Conservation (phyloP, 2,888 invertebrate genomes). For the Apodemia hepburni region DNA sequence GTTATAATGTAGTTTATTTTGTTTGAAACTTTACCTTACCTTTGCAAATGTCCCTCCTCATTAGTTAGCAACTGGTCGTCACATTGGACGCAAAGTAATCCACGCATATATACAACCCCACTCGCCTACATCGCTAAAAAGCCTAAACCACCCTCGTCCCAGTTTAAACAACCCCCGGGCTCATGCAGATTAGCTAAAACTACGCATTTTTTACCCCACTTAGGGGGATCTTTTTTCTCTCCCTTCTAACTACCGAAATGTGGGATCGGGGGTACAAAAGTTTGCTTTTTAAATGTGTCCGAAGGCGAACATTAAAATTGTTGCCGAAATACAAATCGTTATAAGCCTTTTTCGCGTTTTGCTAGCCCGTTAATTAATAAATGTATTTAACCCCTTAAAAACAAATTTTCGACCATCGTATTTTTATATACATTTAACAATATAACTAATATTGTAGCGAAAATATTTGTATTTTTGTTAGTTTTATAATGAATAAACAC, state of each 20-base stretch:
- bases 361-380: neutral
- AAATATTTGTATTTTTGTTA: too few relatives aligned
- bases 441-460: too few relatives aligned
- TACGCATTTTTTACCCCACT: constrained; percentile 83
- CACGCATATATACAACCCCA: constrained; percentile 62
- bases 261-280: constrained; percentile 59
- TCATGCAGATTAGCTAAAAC: constrained; percentile 84
- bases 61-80: constrained; percentile 31
- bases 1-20: neutral
- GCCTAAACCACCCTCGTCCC: constrained; percentile 66
- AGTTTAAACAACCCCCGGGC: constrained; percentile 54
- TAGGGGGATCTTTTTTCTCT: constrained; percentile 58
- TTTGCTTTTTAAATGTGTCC: constrained; percentile 79
- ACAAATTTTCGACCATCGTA: neutral
- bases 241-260: constrained; percentile 73
- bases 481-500: too few relatives aligned
- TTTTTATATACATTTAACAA: neutral
- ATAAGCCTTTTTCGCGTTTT: constrained; percentile 38
- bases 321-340: constrained; percentile 71
- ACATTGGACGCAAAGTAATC: constrained; percentile 42
- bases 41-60: constrained; percentile 28
- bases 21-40: neutral
- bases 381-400: neutral
- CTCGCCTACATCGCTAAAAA: constrained; percentile 63
- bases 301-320: constrained; percentile 73